Evolutionary conservation across 2,888 invertebrate species (phyloP), one percentile per base, ranked within the genome.

Genomic region (Platycheirus rosarum): DNA sequence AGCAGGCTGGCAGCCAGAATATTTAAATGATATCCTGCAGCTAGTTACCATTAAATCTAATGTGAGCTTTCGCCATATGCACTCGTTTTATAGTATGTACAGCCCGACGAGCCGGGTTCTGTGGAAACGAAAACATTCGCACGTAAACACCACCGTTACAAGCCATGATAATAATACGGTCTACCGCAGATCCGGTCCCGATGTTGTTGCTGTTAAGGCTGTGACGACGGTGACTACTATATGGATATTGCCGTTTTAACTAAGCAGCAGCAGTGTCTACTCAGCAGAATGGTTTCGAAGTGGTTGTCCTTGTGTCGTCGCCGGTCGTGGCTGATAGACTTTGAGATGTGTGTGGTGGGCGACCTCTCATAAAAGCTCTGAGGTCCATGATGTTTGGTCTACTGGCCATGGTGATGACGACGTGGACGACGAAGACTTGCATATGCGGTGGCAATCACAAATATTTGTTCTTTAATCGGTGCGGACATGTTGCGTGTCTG

Each of bases 11-110:
- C 55, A 55, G 26, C 23, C 57, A 57, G 40, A 57, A 77, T 77
- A 82, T 77, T 77, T 77, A 77, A 82, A 82, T 77, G 68, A 77
- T 73, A 82, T 82, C 77, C 82, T 68, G 82, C 77, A 77, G 82
- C 82, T 77, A 82, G 77, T 82, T 73, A 57, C 77, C 68, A 77
- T 82, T 77, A 82, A 82, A 73, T 73, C 77, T 77, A 77, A 82
- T 82, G 82, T 51, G 57, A 44, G 62, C 76, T 55, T 48, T 60
- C 37, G 13, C 2, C 23, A 23, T 37, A 55, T 55, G 37, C 18
- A 37, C 57, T 40, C 23, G n/a, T 20, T 35, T 9, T 11, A 9
- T n/a, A 20, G 18, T 8, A 1, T 46, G 23, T 23, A 46, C n/a
- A n/a, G 6, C 23, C 2, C 23, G 7, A 37, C 23, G 9, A 29